Evolutionary conservation across 37 sponge, comb jelly and placozoan genomes (phyloP).

Genomic region (Halisarca cf. caerulea): DNA sequence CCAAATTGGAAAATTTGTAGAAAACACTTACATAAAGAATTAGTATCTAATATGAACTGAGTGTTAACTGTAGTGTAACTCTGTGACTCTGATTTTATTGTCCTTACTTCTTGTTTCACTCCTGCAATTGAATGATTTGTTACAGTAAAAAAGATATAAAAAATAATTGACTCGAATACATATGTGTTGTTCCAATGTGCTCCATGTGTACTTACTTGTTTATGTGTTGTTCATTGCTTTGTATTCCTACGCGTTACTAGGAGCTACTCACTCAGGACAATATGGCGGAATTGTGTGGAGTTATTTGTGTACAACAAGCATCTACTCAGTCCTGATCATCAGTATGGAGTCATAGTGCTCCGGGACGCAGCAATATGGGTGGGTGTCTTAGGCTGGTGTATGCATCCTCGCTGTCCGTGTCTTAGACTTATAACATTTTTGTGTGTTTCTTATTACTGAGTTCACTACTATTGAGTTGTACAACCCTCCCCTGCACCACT

Average conservation of each 20-base stretch:
- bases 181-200: not conserved
- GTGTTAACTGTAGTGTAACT: too few relatives aligned
- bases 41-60: too few relatives aligned
- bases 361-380: constrained; percentile 65
- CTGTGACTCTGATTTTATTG: too few relatives aligned
- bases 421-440: too few relatives aligned
- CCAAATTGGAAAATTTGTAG: too few relatives aligned
- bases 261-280: constrained; percentile 43
- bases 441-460: too few relatives aligned
- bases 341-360: constrained; percentile 73
- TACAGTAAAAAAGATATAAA: not conserved
- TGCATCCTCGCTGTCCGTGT: too few relatives aligned
- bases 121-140: not conserved
- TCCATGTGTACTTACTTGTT: not conserved
- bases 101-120: too few relatives aligned
- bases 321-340: constrained; percentile 57
- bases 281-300: constrained; percentile 72
- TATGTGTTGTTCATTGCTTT: not conserved
- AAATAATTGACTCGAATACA: not conserved
- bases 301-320: constrained; percentile 75
- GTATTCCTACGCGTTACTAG: not conserved
- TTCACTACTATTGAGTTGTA: too few relatives aligned
- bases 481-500: too few relatives aligned
- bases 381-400: not conserved
- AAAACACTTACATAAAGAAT: too few relatives aligned